A percentile compares a stretch with the other conserved stretches of the same genome.
phyloP scores from a whole-genome alignment of 2,888 invertebrate species.

The Poecilus cupreus region DNA sequence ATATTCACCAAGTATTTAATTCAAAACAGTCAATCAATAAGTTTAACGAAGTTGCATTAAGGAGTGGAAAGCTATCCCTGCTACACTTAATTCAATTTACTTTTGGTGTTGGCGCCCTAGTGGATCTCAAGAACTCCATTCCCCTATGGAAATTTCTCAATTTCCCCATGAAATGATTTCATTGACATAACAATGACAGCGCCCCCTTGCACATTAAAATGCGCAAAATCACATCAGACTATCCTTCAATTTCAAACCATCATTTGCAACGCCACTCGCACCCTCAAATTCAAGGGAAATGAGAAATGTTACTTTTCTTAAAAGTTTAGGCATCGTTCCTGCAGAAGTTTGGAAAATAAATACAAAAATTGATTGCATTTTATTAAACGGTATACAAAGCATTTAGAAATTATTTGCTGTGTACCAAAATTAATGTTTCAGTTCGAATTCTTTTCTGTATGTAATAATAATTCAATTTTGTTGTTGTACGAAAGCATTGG shows the following conservation, averaged over 20 bases:
- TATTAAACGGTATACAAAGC: too few species aligned
- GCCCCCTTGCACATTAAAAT: constrained; percentile 24
- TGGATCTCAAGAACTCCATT: not conserved
- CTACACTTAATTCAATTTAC: constrained; percentile 30
- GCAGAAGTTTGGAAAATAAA: too few species aligned
- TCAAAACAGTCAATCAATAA: constrained; percentile 21
- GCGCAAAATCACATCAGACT: constrained; percentile 17
- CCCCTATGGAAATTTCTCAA: constrained; percentile 43
- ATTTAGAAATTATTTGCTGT: too few species aligned
- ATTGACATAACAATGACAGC: constrained; percentile 34
- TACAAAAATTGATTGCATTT: too few species aligned
- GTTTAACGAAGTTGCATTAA: not conserved
- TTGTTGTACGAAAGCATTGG: too few species aligned
- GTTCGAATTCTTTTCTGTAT: too few species aligned
- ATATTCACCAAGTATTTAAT: constrained; percentile 6
- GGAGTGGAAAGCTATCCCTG: not conserved
- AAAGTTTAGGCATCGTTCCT: too few species aligned
- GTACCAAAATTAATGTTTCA: too few species aligned
- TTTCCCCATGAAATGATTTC: constrained; percentile 41
- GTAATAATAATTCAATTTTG: too few species aligned
- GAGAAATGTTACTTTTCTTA: not conserved
- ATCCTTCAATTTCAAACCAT: not conserved
- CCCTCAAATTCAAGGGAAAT: not conserved
- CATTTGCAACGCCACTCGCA: not conserved
- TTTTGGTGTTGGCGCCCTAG: not conserved